Percentiles rank a stretch among this genome's conserved stretches.
Conservation (phyloP, 92 coral and sea anemone species). For the Siderastrea siderea region DNA sequence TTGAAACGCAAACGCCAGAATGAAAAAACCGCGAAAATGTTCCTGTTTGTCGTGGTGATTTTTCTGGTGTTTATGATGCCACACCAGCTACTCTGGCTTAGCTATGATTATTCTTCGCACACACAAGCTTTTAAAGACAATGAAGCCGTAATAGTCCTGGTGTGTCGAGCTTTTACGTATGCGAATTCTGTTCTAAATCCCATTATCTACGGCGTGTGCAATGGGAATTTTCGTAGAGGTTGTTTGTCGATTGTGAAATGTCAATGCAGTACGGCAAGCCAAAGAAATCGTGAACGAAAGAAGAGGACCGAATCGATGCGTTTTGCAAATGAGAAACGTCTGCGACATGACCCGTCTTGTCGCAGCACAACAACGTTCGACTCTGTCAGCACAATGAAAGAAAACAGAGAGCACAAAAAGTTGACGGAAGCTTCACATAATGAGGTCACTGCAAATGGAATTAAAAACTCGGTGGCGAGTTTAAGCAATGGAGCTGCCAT, state of each 20-base stretch:
- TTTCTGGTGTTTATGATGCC: slow-evolving; percentile 94
- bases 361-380: neutral
- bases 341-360: neutral
- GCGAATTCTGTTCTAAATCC: slow-evolving; percentile 90
- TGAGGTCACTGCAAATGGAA: slow-evolving; percentile 10
- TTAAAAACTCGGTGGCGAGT: neutral
- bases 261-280: slow-evolving; percentile 72
- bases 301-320: slow-evolving; percentile 19
- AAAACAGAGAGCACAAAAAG: neutral
- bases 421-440: neutral
- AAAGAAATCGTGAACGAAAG: slow-evolving; percentile 51
- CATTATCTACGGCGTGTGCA: slow-evolving; percentile 85
- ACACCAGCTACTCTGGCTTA: slow-evolving; percentile 89
- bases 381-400: neutral
- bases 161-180: slow-evolving; percentile 90
- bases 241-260: slow-evolving; percentile 71
- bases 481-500: neutral
- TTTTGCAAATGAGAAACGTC: neutral
- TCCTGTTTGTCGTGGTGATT: slow-evolving; percentile 83
- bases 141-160: slow-evolving; percentile 66
- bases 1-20: slow-evolving; percentile 75
- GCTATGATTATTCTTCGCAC: slow-evolving; percentile 71
- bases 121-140: slow-evolving; percentile 55
- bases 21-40: slow-evolving; percentile 88
- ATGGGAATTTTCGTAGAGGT: slow-evolving; percentile 78